Conservation (phyloP, 2,113 vertebrate genomes). For the Anoura caudifer region DNA sequence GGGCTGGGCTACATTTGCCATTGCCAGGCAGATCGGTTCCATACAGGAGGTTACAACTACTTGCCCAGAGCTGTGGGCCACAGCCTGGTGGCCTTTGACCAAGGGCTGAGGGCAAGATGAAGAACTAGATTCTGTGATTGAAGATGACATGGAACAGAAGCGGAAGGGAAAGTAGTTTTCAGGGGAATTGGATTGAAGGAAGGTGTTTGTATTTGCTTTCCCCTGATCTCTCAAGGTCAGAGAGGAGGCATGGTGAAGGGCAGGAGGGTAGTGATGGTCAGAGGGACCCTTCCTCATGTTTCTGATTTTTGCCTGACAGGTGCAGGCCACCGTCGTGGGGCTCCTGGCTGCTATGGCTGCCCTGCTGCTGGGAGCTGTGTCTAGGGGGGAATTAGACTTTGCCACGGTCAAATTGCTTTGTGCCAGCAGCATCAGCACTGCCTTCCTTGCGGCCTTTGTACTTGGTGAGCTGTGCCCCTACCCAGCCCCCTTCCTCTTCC, state of each 20-base stretch:
- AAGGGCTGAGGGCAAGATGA: neutral
- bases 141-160: neutral
- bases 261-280: no score
- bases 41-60: neutral
- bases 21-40: no score
- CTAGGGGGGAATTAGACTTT: constrained; percentile 86
- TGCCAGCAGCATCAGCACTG: constrained; percentile 92
- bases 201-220: neutral
- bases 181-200: neutral
- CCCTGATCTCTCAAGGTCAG: neutral
- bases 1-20: no score
- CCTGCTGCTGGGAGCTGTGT: constrained; percentile 87
- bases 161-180: neutral
- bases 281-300: neutral
- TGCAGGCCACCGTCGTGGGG: constrained; percentile 95
- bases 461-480: constrained; percentile 84
- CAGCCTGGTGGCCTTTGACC: neutral
- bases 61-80: neutral
- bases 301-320: constrained; percentile 79
- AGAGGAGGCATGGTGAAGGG: neutral
- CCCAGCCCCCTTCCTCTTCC: neutral
- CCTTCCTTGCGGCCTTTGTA: constrained; percentile 91
- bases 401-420: constrained; percentile 90
- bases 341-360: constrained; percentile 93
- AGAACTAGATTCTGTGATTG: neutral